These are phyloP conservation scores for Brachyptera putata DNA, from an alignment of 2,888 invertebrate genomes.

Conservation along the genomic window DNA sequence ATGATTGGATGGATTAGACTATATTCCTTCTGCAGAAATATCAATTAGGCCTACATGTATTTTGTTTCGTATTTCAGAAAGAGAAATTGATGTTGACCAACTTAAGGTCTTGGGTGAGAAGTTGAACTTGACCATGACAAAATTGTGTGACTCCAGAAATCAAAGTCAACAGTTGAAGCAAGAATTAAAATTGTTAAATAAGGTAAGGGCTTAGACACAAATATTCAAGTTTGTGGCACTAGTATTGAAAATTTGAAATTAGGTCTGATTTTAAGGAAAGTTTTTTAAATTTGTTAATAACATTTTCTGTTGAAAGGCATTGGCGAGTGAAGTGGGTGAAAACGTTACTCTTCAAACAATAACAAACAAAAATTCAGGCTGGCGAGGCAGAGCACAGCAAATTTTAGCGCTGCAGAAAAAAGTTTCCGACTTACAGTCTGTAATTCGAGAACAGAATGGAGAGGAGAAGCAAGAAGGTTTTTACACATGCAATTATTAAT, in stretches of 20 bases:
- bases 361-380: constrained; percentile 56
- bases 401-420: constrained; percentile 65
- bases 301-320: constrained; percentile 43
- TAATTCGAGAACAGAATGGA: constrained; percentile 44
- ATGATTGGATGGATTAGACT: too few species aligned
- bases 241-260: too few species aligned
- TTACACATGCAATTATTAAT: not conserved
- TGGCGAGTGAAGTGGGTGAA: constrained; percentile 73
- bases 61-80: not conserved
- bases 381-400: constrained; percentile 76
- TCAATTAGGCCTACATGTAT: too few species aligned
- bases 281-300: not conserved
- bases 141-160: constrained; percentile 66
- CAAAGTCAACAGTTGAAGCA: constrained; percentile 63
- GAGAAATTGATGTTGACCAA: constrained; percentile 36
- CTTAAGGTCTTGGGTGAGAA: constrained; percentile 60
- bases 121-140: constrained; percentile 54
- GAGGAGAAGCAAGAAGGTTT: constrained; percentile 36
- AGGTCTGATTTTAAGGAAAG: too few species aligned
- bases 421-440: constrained; percentile 61
- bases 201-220: constrained; percentile 45
- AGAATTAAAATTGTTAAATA: constrained; percentile 67
- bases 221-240: too few species aligned
- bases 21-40: too few species aligned
- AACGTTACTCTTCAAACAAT: constrained; percentile 60